A percentile compares a stretch with the other conserved stretches of the same genome.
These are phyloP conservation scores for Eudiplozoon nipponicum DNA, from an alignment of 2,888 invertebrate species.

Conservation along the genomic window DNA sequence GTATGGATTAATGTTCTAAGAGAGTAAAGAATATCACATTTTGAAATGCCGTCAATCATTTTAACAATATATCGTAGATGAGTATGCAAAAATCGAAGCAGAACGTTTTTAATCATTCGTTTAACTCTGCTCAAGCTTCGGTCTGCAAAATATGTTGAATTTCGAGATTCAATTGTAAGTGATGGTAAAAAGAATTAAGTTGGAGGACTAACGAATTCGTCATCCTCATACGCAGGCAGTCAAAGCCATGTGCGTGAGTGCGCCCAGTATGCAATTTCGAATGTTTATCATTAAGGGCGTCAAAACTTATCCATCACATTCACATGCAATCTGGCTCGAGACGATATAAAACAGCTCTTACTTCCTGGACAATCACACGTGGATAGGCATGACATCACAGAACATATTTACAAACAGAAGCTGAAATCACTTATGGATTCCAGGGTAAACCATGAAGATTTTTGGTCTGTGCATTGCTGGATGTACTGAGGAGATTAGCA, in stretches of 20 bases:
- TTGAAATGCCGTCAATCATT: conserved; percentile 16
- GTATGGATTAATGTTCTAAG: conserved; percentile 15
- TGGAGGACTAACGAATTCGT: conserved; percentile 14
- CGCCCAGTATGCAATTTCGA: conserved; percentile 28
- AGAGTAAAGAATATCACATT: conserved; percentile 15
- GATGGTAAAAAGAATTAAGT: conserved; percentile 14
- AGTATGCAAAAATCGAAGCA: conserved; percentile 17
- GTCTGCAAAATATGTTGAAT: conserved; percentile 18
- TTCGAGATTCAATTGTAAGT: conserved; percentile 19
- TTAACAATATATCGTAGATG: conserved; percentile 16
- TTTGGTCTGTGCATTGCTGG: conserved; percentile 17
- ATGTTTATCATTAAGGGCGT: conserved; percentile 25
- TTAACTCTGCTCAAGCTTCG: conserved; percentile 16
- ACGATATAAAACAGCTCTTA: conserved; percentile 15
- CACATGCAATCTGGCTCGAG: conserved; percentile 17
- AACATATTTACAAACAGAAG: conserved; percentile 16
- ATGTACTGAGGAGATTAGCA: conserved; percentile 18
- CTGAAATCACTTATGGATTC: conserved; percentile 11
- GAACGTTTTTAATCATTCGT: conserved; percentile 17
- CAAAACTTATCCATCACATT: conserved; percentile 25
- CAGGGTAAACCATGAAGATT: conserved; percentile 18
- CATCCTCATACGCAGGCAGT: conserved; percentile 22
- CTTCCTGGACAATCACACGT: conserved; percentile 9
- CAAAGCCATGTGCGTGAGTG: conserved; percentile 24
- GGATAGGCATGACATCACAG: conserved; percentile 16